These are phyloP conservation scores for Scaptomyza hsui DNA, from an alignment of 1,140 invertebrate species.

Conservation along the genomic window DNA sequence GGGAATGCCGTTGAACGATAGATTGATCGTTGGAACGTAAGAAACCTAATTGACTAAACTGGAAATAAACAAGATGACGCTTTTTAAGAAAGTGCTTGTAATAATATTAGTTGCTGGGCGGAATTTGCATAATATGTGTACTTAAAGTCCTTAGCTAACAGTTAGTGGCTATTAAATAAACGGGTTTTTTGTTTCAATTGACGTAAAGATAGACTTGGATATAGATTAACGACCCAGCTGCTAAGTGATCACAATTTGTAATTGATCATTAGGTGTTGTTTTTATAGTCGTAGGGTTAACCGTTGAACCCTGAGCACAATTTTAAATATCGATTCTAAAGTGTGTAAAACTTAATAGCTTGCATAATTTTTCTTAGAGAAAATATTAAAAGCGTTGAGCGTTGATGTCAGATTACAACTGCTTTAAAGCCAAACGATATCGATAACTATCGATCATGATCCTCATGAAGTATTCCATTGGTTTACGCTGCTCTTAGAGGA, in stretches of 20 bases:
- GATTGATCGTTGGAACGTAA: slow-evolving; percentile 33
- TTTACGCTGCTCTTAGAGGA: slow-evolving; percentile 7
- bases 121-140: slow-evolving; percentile 26
- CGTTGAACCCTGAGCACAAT: not conserved
- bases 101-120: slow-evolving; percentile 1
- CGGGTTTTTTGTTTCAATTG: not conserved
- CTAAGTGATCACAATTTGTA: slow-evolving; percentile 4
- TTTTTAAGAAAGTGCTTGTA: slow-evolving; percentile 4
- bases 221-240: slow-evolving; percentile 1
- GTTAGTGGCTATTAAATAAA: not conserved
- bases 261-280: slow-evolving; percentile 4
- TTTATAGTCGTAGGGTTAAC: not conserved
- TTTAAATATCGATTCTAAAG: not conserved
- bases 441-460: slow-evolving; percentile 2
- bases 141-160: not conserved
- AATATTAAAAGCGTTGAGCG: too few relatives aligned
- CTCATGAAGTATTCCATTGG: slow-evolving; percentile 6
- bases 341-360: too few relatives aligned
- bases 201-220: not conserved
- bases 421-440: not conserved
- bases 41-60: slow-evolving; percentile 33
- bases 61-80: slow-evolving; percentile 17
- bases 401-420: too few relatives aligned
- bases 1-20: slow-evolving; percentile 40
- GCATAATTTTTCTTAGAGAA: too few relatives aligned